Percentiles rank a stretch among this genome's conserved stretches.
These are phyloP conservation scores for Pygocentrus nattereri DNA, from an alignment of 2,797 vertebrate species.

Conservation along the genomic window DNA sequence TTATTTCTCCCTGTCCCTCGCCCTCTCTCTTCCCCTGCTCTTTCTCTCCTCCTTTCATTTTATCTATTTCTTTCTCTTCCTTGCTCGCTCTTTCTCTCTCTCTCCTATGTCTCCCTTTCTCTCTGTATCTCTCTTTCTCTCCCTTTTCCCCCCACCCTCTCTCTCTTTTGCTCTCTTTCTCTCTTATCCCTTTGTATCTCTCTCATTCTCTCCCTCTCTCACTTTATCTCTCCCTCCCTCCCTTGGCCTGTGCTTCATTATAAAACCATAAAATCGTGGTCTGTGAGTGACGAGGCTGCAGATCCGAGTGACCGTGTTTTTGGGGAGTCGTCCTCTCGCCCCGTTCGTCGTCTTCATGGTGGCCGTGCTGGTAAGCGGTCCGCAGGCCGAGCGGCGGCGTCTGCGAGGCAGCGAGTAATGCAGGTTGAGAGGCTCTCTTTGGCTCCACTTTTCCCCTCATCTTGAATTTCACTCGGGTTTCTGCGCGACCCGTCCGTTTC, in stretches of 20 bases:
- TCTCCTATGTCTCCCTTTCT: too few relatives aligned
- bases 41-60: too few relatives aligned
- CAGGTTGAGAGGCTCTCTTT: slow-evolving; percentile 47
- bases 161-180: slow-evolving; percentile 63
- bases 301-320: too few relatives aligned
- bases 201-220: slow-evolving; percentile 21
- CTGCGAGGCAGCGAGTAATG: slow-evolving; percentile 40
- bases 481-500: slow-evolving; percentile 42
- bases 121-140: slow-evolving; percentile 60
- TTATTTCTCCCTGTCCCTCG: not conserved
- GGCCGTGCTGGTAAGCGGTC: slow-evolving; percentile 24
- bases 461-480: slow-evolving; percentile 51
- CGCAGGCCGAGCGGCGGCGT: slow-evolving; percentile 14
- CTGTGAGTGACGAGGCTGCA: too few relatives aligned
- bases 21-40: not conserved
- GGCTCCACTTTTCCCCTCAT: slow-evolving; percentile 57
- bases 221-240: too few relatives aligned
- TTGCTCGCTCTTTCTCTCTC: not conserved
- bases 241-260: too few relatives aligned
- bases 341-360: not conserved
- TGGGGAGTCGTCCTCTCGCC: too few relatives aligned
- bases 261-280: too few relatives aligned
- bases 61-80: not conserved
- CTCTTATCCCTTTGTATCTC: slow-evolving; percentile 48
- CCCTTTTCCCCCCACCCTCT: too few relatives aligned